A percentile compares a stretch with the other conserved stretches of the same genome.
Conservation (phyloP, 2,113 vertebrate species). For the Muscicapa adusta region DNA sequence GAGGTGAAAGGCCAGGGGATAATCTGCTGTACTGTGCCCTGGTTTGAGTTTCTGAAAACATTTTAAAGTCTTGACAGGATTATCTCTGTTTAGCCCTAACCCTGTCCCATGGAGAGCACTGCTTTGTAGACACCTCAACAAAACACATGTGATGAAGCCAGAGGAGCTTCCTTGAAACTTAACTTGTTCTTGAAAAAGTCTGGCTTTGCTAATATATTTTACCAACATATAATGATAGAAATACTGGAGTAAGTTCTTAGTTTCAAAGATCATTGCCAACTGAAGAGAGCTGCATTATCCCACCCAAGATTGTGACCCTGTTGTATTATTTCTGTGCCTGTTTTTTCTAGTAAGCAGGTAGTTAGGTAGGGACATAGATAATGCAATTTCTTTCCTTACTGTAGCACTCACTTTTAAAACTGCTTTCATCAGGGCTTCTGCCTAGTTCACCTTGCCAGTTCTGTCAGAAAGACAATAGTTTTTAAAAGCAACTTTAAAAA, state of each 20-base stretch:
- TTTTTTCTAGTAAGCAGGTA: neutral
- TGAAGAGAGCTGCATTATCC: neutral
- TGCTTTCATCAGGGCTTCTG: neutral
- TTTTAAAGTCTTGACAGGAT: conserved; percentile 34
- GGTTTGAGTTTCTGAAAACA: conserved; percentile 44
- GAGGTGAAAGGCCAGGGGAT: conserved; percentile 33
- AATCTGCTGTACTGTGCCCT: conserved; percentile 13
- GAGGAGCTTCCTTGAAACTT: neutral
- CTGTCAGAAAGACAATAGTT: neutral
- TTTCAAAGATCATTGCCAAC: neutral
- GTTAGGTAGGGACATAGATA: neutral
- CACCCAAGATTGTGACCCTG: neutral
- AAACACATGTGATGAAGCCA: neutral
- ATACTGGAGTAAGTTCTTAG: neutral
- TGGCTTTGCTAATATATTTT: neutral
- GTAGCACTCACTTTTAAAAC: neutral
- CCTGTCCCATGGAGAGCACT: neutral
- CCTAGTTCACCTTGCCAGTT: neutral
- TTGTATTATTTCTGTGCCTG: neutral
- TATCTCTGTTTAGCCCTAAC: conserved; percentile 30
- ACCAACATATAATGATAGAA: neutral
- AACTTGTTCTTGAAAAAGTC: neutral
- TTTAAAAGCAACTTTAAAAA: neutral
- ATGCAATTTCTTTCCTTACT: neutral
- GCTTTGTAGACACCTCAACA: neutral